These are phyloP conservation scores for Dufourea novaeangliae DNA, from an alignment of 1,140 invertebrate species.

Conservation along the genomic window DNA sequence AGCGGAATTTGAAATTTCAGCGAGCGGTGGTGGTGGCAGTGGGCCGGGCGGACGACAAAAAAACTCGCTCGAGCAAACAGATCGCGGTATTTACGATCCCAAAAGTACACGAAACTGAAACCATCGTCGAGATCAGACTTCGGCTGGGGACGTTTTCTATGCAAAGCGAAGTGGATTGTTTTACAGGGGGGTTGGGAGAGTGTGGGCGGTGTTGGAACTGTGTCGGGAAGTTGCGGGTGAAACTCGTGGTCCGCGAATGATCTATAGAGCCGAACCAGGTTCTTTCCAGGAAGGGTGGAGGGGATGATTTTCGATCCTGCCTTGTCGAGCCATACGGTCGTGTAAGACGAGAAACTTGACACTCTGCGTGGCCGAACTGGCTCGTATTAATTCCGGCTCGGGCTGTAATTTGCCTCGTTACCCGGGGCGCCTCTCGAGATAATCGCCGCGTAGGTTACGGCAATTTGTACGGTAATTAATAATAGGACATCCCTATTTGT, in stretches of 20 bases:
- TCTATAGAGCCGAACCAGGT: no score
- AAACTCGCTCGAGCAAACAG: conserved; percentile 17
- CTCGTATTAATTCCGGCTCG: conserved; percentile 14
- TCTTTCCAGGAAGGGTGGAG: background rate
- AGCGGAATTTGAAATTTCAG: conserved; percentile 27
- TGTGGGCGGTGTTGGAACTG: background rate
- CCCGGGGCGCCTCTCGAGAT: background rate
- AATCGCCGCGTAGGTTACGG: conserved; percentile 38
- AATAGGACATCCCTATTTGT: conserved; percentile 30
- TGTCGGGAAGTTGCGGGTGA: background rate
- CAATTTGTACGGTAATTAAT: conserved; percentile 46
- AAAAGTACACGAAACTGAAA: background rate
- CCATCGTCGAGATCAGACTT: background rate
- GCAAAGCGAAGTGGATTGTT: conserved; percentile 31
- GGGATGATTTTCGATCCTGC: no score
- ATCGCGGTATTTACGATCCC: conserved; percentile 23
- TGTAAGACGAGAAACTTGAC: conserved; percentile 21
- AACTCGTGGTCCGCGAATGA: background rate
- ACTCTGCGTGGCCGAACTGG: background rate
- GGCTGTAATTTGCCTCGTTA: conserved; percentile 37
- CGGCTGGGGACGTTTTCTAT: background rate
- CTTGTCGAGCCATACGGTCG: no score
- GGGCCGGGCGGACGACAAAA: no score
- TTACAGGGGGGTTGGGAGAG: background rate
- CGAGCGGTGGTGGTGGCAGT: no score